These are phyloP conservation scores for Epinephelus malabaricus DNA, from an alignment of 2,797 vertebrate genomes.

Conservation along the genomic window DNA sequence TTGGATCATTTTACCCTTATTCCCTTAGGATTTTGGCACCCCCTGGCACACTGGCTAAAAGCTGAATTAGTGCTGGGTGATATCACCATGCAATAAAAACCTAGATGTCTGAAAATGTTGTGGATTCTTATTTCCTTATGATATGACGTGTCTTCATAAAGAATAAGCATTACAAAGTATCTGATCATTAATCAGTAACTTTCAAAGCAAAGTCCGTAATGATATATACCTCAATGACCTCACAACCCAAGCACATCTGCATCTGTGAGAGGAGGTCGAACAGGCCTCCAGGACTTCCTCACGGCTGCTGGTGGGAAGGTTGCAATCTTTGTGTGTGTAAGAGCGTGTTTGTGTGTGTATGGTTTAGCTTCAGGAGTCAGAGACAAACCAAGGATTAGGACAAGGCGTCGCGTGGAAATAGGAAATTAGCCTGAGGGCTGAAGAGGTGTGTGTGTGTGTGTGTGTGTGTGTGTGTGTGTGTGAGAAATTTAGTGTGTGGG, in stretches of 20 bases:
- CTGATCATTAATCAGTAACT: not conserved
- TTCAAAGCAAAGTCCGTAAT: conserved; percentile 2
- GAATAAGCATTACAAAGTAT: not conserved
- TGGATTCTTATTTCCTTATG: too few species aligned
- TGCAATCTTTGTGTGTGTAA: conserved; percentile 49
- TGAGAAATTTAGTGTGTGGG: not conserved
- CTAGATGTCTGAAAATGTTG: too few species aligned
- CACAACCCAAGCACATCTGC: conserved; percentile 33
- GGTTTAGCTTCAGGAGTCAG: conserved; percentile 61
- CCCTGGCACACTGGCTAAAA: too few species aligned
- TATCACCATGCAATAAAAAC: too few species aligned
- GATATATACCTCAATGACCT: conserved; percentile 22
- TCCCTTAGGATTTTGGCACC: too few species aligned
- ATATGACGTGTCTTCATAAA: too few species aligned
- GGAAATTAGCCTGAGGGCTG: conserved; percentile 78
- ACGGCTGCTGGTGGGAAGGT: conserved; percentile 54
- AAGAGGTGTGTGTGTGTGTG: conserved; percentile 46
- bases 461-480: conserved; percentile 33
- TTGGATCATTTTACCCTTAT: too few species aligned
- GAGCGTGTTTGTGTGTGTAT: conserved; percentile 65
- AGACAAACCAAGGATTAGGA: conserved; percentile 78
- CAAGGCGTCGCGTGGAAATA: conserved; percentile 78
- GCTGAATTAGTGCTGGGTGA: too few species aligned
- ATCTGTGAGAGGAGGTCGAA: conserved; percentile 34
- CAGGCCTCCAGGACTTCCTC: conserved; percentile 30